Base-by-base conservation (phyloP, 2,888 invertebrate species). In the Tryphoninae sp. region DNA sequence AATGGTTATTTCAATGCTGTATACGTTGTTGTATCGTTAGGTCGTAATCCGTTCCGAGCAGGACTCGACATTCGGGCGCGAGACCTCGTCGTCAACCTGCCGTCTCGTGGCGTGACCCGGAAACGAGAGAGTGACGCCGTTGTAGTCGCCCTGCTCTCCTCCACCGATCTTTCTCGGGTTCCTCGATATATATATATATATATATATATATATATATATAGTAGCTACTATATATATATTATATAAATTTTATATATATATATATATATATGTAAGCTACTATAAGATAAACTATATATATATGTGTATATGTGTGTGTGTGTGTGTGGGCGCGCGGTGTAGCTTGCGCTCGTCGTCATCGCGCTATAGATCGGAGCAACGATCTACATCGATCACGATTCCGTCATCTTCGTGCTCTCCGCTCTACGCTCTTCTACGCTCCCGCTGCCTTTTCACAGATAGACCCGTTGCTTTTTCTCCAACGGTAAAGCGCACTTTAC, bases 361-460 rank as follows among this genome's bases (percentile, higher is more conserved):
- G 86, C 86, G 71, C 83, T 84, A 89, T 88, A 87, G 88, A 89
- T 86, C 86, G 87, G 85, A 86, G 84, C 85, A 88, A 87, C 85
- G 89, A 90, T 90, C 89, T 90, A 88, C 88, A 90, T 90, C 90
- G 89, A 90, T 90, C 90, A 90, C 89, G 90, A 90, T 90, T 89
- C 86, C 89, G 85, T 89, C 89, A 88, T 59, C 49, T 65, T 40
- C 62, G 51, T 61, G 42, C 68, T 40, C 67, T 33, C 49, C 67
- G 33, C 61, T 68, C 51, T 45, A 19, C 19, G 3, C 69, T 69
- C 62, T 58, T 19, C 58, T 71, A 19, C 19, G 19, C 11, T 71
- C 33, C 68, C 62, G 42, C 55, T 40, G 45, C 55, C 58, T 53
- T 68, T 80, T 58, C 45, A 62, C 58, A 53, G 26, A 59, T 53